Base-by-base conservation (phyloP, 2,888 invertebrate species). In the Tetragnatha montana region DNA sequence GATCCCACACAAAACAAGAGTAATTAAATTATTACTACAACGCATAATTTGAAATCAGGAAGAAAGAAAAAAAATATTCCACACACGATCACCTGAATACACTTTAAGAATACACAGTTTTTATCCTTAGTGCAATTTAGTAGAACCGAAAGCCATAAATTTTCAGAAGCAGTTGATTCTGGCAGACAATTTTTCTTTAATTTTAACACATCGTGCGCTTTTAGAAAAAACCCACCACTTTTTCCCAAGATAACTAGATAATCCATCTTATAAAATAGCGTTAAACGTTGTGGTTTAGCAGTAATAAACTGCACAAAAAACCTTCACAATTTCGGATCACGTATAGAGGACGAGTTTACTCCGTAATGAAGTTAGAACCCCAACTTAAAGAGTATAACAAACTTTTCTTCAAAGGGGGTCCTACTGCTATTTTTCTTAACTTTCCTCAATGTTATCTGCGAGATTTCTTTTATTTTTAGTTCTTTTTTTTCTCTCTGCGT, bases 361-460 rank as follows among this genome's bases (percentile, higher is more conserved):
- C 83, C 21, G 82, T 88, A 88, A 88, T 88, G 83, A 88, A 88
- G 88, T 88, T 88, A 88, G 82, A 76, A 68, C 82, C 71, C 79
- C 88, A 83, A 88, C 79, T 88, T 88, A 88, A 84, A 88, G 88
- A 88, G 82, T 84, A 88, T 88, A 88, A 88, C 88, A 88, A 88
- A 88, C 88, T 88, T 88, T 88, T 83, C 79, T 82, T 79, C 71
- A 73, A 83, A 88, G 78, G 76, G 76, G 74, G 80, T 71, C 74
- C 60, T 83, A 21, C 8, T 17, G 79, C 80, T 80, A 86, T 88
- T 87, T 88, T 88, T 83, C 79, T 79, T 79, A 88, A 83, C 74
- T 83, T 88, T 88, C 79, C 68, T 70, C 74, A 80, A 78, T 68
- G 88, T 88, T 88, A 74, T 74, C 88, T 73, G n/a, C 73, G 68